Evolutionary conservation across 37 sponge, comb jelly and placozoan species (phyloP), one percentile per base, ranked within the genome.

Genomic region (Ephydatia muelleri): DNA sequence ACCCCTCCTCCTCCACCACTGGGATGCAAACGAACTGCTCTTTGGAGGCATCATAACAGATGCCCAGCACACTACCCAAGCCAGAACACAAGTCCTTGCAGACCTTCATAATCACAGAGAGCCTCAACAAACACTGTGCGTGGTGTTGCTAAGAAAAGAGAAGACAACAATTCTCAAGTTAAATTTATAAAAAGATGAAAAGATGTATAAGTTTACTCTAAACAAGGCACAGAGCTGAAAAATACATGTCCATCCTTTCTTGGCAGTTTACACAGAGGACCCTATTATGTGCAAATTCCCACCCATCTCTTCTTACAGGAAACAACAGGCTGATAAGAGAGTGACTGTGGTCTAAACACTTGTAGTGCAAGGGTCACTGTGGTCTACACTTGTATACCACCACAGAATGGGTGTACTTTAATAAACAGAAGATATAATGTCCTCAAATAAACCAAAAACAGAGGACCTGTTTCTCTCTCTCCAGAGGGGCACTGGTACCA

Each of bases 41-140:
- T 14, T 19, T 27, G 29, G 29, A 4, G 2, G 22, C 31, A 72
- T 82, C 48, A 32, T 72, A 82, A 5, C 29, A 2, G 16, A 82
- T 26, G 49, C 40, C 82, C 47, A 82, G 82, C 0, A 39, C 19
- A 13, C 74, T 35, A 27, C 75, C 74, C 29, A 57, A 11, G 57
- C 16, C 16, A 21, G 33, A 48, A 8, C 77, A 84, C 22, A 84
- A 70, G 31, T 28, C 31, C 21, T 25, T 76, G 47, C 38, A 77
- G 31, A 68, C 14, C 12, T 23, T 39, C 4, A 32, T 47, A 9
- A 84, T 57, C 31, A 77, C 32, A 16, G 25, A n/a, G 26, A 84
- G 8, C 38, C 85, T 84, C 35, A 76, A 22, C 29, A 84, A 27
- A 68, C 77, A 75, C 85, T 84, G 85, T 48, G 69, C 68, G 2